Base-by-base conservation (phyloP, 2,888 invertebrate species). In the Archaeoteleia sp. region DNA sequence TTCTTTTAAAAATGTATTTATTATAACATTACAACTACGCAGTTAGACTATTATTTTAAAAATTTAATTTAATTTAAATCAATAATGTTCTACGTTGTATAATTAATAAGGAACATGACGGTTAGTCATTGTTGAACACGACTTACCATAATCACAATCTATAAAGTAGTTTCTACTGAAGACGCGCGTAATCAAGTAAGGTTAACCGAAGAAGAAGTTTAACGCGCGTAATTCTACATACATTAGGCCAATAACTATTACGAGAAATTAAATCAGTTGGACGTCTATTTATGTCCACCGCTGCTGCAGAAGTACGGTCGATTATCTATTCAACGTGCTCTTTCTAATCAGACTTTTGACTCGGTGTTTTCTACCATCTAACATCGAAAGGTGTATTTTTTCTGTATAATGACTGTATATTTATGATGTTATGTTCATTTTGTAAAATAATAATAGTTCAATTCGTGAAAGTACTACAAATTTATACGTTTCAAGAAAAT, bases 261-360 rank as follows among this genome's bases (percentile, higher is more conserved):
- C 80, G 82, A 80, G 81, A 82, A 81, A 82, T 81, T 80, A 78
- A 80, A 82, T 82, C 80, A 82, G 74, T 75, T 74, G 71, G 72
- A 74, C 72, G 70, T 73, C 76, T 78, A 79, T 80, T 78, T 78
- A 76, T 74, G 74, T 63, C 67, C 46, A 67, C 68, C 71, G 55
- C 60, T 69, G 69, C 69, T 51, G 72, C 61, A 69, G 71, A 71
- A 70, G 70, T n/a, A 65, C 61, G 48, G 54, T 42, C 74, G 62
- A 73, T 78, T 75, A 75, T 75, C 73, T 73, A 76, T 74, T 77
- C 74, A 74, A 73, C 61, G 67, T 53, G 46, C 58, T 72, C 73
- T 73, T 72, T 70, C 70, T 68, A 67, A 70, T 69, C 67, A 43
- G 29, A 30, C 46, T 15, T 53, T 54, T 30, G 12, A 54, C 30